Evolutionary conservation across 64 coral and sea anemone species (phyloP).

Genomic region (Stichodactyla helianthus): DNA sequence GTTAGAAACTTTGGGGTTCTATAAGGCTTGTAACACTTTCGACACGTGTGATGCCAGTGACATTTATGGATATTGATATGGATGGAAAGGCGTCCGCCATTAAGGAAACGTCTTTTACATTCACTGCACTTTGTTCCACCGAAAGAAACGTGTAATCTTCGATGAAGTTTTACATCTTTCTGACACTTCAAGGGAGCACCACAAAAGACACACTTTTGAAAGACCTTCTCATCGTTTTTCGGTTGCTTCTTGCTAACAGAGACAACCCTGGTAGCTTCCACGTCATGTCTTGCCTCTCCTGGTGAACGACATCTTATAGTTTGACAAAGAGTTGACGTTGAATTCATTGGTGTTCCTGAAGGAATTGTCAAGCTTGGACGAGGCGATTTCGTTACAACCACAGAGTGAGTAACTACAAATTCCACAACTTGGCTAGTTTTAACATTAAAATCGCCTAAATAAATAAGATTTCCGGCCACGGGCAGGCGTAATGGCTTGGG

Average conservation of each 20-base stretch:
- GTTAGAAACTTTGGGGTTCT: neutral
- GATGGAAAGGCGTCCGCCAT: neutral
- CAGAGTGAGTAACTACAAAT: conserved; percentile 1
- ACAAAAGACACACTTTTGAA: neutral
- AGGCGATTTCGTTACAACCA: neutral
- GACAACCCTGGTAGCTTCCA: neutral
- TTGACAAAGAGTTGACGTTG: neutral
- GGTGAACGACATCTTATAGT: neutral
- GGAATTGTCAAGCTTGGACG: neutral
- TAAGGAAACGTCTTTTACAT: neutral
- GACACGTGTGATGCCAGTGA: neutral
- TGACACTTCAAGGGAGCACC: neutral
- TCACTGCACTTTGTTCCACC: neutral
- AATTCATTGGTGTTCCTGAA: neutral
- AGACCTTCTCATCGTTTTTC: neutral
- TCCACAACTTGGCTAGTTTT: neutral
- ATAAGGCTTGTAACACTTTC: neutral
- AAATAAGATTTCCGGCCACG: neutral
- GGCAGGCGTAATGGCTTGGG: neutral
- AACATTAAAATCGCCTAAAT: conserved; percentile 1
- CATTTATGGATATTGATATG: neutral
- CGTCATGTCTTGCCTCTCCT: neutral
- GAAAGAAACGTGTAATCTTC: neutral
- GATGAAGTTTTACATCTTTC: neutral
- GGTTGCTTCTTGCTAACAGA: neutral